Evolutionary conservation across 2,113 vertebrate species (phyloP).

Genomic region (Limnothrissa miodon): DNA sequence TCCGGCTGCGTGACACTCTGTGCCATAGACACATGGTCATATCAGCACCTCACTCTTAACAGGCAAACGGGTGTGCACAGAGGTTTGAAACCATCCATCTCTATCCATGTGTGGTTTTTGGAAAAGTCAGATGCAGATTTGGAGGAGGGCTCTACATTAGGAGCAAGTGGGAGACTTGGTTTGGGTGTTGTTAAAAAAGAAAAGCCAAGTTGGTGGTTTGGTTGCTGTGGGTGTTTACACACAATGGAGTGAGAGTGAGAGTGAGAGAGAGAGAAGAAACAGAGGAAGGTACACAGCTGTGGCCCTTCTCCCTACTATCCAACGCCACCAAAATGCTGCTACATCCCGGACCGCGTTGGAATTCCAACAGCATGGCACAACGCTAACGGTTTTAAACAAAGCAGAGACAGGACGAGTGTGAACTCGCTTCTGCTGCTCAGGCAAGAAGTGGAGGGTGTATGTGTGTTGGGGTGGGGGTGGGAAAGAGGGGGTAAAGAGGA

Average conservation of each 20-base stretch:
- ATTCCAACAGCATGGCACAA: conserved; percentile 25
- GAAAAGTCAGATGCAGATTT: not conserved
- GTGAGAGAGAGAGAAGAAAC: not conserved
- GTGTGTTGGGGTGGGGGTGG: not conserved
- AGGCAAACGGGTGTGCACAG: not conserved
- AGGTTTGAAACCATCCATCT: too few species aligned
- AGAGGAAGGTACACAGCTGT: not conserved
- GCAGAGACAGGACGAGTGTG: conserved; percentile 54
- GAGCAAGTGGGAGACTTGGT: not conserved
- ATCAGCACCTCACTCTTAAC: not conserved
- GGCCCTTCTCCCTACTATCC: not conserved
- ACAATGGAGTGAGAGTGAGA: not conserved
- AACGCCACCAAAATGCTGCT: not conserved
- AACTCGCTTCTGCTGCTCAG: conserved; percentile 56
- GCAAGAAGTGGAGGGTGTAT: not conserved
- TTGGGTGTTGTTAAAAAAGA: not conserved
- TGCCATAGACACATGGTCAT: conserved; percentile 25
- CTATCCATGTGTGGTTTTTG: not conserved
- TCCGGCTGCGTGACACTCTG: conserved; percentile 34
- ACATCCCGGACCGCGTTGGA: not conserved
- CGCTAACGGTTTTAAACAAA: conserved; percentile 35
- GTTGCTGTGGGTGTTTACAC: conserved; percentile 23
- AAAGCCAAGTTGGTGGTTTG: not conserved
- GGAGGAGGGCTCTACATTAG: conserved; percentile 30
- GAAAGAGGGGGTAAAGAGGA: conserved; percentile 53